Evolutionary conservation across 2,888 invertebrate genomes (phyloP).

Genomic region (Galerucella calmariensis): DNA sequence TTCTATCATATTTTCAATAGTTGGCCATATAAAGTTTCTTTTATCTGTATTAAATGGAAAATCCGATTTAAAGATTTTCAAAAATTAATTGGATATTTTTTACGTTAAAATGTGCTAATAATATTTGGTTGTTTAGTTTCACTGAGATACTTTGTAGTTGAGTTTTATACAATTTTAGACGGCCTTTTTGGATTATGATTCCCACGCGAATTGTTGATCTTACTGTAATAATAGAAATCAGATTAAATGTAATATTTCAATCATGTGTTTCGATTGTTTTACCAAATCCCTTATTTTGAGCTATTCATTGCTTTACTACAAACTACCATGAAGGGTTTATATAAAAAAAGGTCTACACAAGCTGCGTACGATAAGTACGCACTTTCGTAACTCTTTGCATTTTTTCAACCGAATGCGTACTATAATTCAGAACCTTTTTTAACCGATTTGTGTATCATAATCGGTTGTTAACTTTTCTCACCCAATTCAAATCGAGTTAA

Average conservation of each 20-base stretch:
- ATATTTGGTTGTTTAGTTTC: background rate
- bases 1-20: no score
- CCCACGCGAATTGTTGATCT: background rate
- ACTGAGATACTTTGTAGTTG: background rate
- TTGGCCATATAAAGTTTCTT: no score
- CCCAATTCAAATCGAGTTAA: no score
- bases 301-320: no score
- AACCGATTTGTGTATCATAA: no score
- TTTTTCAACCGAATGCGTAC: no score
- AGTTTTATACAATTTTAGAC: background rate
- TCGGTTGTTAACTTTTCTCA: no score
- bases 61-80: background rate
- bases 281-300: background rate
- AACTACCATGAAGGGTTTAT: no score
- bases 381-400: no score
- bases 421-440: no score
- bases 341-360: no score
- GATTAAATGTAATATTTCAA: slow-evolving; percentile 14
- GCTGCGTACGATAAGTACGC: no score
- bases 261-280: background rate
- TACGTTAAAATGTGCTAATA: background rate
- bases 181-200: background rate
- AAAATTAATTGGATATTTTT: background rate
- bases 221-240: slow-evolving; percentile 2
- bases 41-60: background rate